These are phyloP conservation scores for Dolichallabes microphthalmus DNA, from an alignment of 2,113 vertebrate species.

Conservation along the genomic window DNA sequence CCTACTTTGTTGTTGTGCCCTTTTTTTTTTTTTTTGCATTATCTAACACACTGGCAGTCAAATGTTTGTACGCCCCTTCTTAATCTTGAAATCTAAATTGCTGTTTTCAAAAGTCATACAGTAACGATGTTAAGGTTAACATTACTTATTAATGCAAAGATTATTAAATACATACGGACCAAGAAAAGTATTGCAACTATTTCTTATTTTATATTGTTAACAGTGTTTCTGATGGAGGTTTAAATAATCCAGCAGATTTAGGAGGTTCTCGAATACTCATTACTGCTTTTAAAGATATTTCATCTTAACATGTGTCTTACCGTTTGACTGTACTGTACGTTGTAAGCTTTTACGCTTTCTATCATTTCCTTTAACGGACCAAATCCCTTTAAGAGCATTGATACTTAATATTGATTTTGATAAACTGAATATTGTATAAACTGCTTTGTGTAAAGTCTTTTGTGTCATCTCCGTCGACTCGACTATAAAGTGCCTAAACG, in stretches of 20 bases:
- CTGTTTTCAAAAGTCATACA: neutral
- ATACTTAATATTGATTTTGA: neutral
- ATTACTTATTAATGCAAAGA: too few relatives aligned
- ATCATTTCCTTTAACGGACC: neutral
- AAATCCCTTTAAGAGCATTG: neutral
- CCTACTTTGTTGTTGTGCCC: neutral
- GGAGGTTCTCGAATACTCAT: neutral
- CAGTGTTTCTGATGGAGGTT: neutral
- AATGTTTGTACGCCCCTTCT: neutral
- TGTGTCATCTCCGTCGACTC: neutral
- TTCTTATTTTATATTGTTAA: neutral
- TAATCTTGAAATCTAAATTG: neutral
- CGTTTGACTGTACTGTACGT: constrained; percentile 2
- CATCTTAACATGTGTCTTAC: neutral
- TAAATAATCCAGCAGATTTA: neutral
- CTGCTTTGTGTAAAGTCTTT: neutral
- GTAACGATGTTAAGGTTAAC: neutral
- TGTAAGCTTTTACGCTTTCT: neutral
- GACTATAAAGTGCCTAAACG: constrained; percentile 51
- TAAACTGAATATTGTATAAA: neutral
- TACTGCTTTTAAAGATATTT: neutral
- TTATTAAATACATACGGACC: neutral
- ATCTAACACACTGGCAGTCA: neutral
- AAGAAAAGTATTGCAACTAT: neutral
- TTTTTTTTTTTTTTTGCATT: neutral